These are phyloP conservation scores for Polietes domitor DNA, from an alignment of 2,888 invertebrate genomes.

Conservation along the genomic window DNA sequence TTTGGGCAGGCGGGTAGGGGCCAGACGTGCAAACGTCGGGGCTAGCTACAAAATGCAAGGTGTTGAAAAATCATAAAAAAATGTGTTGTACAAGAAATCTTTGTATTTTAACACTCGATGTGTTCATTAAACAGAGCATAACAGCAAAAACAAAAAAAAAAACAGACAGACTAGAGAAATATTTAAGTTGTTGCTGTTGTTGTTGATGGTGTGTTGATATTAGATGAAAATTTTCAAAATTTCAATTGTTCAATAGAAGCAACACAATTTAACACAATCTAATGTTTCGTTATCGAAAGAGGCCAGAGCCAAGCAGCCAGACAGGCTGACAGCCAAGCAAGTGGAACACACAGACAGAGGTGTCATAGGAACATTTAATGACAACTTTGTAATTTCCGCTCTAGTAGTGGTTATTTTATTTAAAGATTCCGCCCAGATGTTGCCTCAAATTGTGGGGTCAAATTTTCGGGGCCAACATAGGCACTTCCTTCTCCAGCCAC, in stretches of 20 bases:
- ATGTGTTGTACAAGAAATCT: constrained; percentile 25
- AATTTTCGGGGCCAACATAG: too few species aligned
- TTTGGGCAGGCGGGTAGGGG: too few species aligned
- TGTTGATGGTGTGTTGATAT: not conserved
- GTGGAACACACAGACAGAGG: too few species aligned
- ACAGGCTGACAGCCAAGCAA: not conserved
- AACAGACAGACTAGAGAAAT: too few species aligned
- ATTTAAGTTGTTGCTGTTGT: too few species aligned
- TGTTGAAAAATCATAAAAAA: constrained; percentile 46
- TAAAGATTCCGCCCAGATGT: too few species aligned
- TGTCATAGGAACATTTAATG: not conserved
- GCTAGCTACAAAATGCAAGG: constrained; percentile 29
- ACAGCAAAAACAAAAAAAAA: not conserved
- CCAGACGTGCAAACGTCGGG: too few species aligned
- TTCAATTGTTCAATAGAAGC: not conserved
- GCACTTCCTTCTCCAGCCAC: too few species aligned
- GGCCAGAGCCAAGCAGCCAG: not conserved
- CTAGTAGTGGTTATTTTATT: too few species aligned
- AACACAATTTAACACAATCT: not conserved
- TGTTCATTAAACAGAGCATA: constrained; percentile 30
- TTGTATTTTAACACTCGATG: constrained; percentile 14
- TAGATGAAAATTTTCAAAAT: not conserved
- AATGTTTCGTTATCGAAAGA: not conserved
- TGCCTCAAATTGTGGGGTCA: too few species aligned
- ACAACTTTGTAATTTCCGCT: not conserved